Evolutionary conservation across 2,888 invertebrate genomes (phyloP).

Genomic region (Latrodectus hesperus): DNA sequence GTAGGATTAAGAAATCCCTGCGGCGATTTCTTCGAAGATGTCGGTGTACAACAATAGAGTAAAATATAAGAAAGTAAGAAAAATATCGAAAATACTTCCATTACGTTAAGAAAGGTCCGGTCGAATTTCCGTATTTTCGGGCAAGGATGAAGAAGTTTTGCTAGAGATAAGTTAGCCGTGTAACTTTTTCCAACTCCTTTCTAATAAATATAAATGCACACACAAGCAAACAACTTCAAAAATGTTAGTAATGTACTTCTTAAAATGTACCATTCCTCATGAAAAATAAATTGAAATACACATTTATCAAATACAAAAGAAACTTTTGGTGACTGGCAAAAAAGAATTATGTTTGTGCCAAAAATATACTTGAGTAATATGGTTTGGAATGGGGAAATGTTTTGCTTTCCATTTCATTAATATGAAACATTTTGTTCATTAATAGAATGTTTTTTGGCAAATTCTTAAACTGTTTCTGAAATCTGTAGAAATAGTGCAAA

Average conservation of each 20-base stretch:
- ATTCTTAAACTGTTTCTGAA: no score
- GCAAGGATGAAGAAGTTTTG: background rate
- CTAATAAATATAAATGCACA: background rate
- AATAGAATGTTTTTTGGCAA: no score
- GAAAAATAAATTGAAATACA: no score
- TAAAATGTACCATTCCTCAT: no score
- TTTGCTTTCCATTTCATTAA: no score
- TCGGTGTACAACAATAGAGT: slow-evolving; percentile 22
- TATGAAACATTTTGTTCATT: no score
- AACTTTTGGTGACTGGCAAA: no score
- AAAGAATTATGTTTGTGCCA: no score
- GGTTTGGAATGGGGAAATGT: no score
- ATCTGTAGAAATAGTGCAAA: no score
- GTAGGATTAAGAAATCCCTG: slow-evolving; percentile 57
- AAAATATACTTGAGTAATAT: no score
- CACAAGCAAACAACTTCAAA: background rate
- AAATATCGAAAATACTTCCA: slow-evolving; percentile 50
- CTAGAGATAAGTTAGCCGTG: background rate
- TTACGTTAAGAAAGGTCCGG: slow-evolving; percentile 48
- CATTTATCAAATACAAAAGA: no score
- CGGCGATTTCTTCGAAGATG: slow-evolving; percentile 20
- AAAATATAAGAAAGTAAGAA: slow-evolving; percentile 14
- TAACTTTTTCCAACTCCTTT: background rate
- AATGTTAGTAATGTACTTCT: background rate
- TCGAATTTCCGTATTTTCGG: slow-evolving; percentile 45